phyloP scores from a whole-genome alignment of 2,113 vertebrate species.

The Nicator chloris region DNA sequence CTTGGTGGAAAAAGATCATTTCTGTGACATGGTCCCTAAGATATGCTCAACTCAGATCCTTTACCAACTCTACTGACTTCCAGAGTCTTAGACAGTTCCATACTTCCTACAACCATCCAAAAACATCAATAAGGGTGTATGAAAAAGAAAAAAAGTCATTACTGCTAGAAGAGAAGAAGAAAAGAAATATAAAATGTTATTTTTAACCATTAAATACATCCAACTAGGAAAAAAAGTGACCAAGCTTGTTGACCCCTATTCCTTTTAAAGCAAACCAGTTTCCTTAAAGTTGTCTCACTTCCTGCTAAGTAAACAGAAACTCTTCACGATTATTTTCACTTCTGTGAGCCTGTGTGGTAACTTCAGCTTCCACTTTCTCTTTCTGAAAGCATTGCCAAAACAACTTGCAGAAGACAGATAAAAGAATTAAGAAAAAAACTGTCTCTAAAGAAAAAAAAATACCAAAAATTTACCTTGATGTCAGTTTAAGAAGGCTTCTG shows the following conservation, averaged over 20 bases:
- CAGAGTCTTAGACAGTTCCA: neutral
- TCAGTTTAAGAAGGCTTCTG: neutral
- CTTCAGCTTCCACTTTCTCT: neutral
- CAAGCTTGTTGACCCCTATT: neutral
- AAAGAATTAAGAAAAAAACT: neutral
- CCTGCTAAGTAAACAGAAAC: neutral
- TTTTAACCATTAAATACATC: neutral
- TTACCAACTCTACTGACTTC: neutral
- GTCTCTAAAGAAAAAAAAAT: neutral
- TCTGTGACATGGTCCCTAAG: accelerated
- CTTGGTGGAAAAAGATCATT: neutral
- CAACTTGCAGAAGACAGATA: neutral
- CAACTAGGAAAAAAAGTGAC: neutral
- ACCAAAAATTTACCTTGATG: neutral
- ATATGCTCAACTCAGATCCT: neutral
- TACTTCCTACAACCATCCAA: neutral
- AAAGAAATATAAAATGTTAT: neutral
- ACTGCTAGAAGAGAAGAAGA: neutral
- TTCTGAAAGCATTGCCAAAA: neutral
- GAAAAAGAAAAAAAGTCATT: neutral
- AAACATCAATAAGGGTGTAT: neutral
- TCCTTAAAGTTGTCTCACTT: neutral
- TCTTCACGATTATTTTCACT: neutral
- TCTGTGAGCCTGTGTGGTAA: neutral
- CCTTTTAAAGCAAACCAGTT: neutral